Percentiles rank a stretch among this genome's conserved stretches.
Conservation (phyloP, 2,888 invertebrate genomes). For the Metacarcinus magister region DNA sequence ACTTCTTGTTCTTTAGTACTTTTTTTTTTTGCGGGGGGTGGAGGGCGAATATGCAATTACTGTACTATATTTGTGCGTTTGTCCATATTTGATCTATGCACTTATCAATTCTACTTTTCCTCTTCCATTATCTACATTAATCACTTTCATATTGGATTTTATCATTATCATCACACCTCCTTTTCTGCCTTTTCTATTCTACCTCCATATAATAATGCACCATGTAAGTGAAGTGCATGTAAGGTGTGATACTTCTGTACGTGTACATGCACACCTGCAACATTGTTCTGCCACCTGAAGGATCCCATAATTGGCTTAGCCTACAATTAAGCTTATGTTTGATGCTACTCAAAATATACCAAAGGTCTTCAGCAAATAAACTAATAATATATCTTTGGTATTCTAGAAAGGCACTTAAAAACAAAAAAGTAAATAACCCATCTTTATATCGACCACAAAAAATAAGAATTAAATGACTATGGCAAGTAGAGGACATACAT, state of each 20-base stretch:
- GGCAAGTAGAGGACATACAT: too few relatives aligned
- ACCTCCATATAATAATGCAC: not conserved
- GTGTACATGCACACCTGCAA: not conserved
- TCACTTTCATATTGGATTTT: too few relatives aligned
- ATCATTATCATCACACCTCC: too few relatives aligned
- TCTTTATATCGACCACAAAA: not conserved
- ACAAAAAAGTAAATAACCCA: not conserved
- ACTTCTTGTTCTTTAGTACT: too few relatives aligned
- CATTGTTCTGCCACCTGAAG: not conserved
- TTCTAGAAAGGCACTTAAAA: not conserved
- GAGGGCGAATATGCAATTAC: too few relatives aligned
- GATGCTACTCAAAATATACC: not conserved
- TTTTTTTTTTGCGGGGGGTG: too few relatives aligned
- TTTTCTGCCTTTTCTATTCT: too few relatives aligned
- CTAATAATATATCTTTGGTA: not conserved
- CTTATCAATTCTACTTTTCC: too few relatives aligned
- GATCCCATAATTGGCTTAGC: not conserved
- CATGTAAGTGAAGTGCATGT: not conserved
- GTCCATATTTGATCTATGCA: too few relatives aligned
- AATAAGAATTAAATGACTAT: too few relatives aligned
- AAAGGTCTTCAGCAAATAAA: not conserved
- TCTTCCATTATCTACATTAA: too few relatives aligned
- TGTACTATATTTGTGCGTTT: too few relatives aligned
- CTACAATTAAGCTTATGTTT: not conserved
- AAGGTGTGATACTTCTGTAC: not conserved